These are phyloP conservation scores for Etheostoma nigrum DNA, from an alignment of 2,797 vertebrate species.

Conservation along the genomic window DNA sequence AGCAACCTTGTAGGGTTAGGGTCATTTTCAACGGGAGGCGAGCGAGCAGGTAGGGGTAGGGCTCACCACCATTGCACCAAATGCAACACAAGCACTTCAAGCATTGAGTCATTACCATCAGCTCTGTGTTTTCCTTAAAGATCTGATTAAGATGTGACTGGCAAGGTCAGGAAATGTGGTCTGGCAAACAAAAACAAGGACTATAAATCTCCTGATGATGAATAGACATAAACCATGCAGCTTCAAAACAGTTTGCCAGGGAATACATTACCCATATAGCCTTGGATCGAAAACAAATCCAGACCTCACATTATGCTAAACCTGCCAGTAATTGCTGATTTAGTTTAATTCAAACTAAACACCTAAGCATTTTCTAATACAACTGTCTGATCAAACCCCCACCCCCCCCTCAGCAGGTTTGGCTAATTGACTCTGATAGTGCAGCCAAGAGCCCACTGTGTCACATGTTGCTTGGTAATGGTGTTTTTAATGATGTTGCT, in stretches of 20 bases:
- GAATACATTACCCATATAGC: conserved; percentile 58
- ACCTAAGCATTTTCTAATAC: conserved; percentile 61
- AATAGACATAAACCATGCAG: conserved; percentile 33
- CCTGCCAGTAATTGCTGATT: conserved; percentile 40
- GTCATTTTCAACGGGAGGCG: too few relatives aligned
- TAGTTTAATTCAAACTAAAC: conserved; percentile 31
- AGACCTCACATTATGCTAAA: conserved; percentile 61
- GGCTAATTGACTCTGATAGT: conserved; percentile 42
- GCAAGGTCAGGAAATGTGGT: conserved; percentile 23
- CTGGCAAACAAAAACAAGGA: conserved; percentile 29
- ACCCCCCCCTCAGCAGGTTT: conserved; percentile 41
- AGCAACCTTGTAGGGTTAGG: neutral
- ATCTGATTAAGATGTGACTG: conserved; percentile 21
- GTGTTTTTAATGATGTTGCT: conserved; percentile 46
- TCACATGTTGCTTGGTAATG: conserved; percentile 12
- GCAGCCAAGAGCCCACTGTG: conserved; percentile 35
- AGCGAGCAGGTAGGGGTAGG: too few relatives aligned
- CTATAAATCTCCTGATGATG: conserved; percentile 32
- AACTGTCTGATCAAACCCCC: conserved; percentile 69
- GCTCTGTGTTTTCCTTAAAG: conserved; percentile 25
- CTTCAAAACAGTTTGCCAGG: conserved; percentile 48
- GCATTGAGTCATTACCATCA: neutral
- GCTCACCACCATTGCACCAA: too few relatives aligned
- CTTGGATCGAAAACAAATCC: conserved; percentile 40
- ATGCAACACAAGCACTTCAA: conserved; percentile 10